Evolutionary conservation across 2,888 invertebrate species (phyloP).

Genomic region (Phortica magna): DNA sequence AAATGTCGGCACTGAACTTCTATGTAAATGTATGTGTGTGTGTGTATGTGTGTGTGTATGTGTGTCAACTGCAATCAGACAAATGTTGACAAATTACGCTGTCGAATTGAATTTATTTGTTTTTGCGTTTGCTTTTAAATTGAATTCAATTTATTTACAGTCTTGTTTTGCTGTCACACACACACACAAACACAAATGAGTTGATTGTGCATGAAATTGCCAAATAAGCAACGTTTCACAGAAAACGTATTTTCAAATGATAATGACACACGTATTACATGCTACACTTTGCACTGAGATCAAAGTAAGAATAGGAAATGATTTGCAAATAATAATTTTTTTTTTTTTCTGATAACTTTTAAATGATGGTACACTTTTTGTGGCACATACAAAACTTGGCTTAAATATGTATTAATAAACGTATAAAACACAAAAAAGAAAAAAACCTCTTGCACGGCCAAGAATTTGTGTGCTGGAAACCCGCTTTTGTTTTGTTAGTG

Average conservation of each 20-base stretch:
- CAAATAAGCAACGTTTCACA: slow-evolving; percentile 30
- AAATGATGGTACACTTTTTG: too few species aligned
- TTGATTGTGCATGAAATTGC: slow-evolving; percentile 57
- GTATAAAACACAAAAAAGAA: too few species aligned
- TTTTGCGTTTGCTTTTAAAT: neutral
- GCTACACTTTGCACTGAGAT: neutral
- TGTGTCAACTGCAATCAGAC: neutral
- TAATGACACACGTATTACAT: slow-evolving; percentile 1
- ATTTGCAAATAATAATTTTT: neutral
- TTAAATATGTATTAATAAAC: too few species aligned
- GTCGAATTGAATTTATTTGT: neutral
- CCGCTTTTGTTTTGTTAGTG: neutral
- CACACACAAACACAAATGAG: slow-evolving; percentile 39
- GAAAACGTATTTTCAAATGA: neutral
- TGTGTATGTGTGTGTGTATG: slow-evolving; percentile 27
- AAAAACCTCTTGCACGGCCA: neutral
- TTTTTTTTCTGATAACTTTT: neutral
- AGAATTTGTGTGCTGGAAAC: neutral
- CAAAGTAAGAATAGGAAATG: neutral
- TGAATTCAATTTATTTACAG: neutral
- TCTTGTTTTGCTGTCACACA: neutral
- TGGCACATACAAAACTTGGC: too few species aligned
- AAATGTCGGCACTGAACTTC: slow-evolving; percentile 12
- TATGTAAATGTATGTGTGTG: neutral
- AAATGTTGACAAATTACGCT: slow-evolving; percentile 4